A percentile compares a stretch with the other conserved stretches of the same genome.
Evolutionary conservation across 2,113 vertebrate species (phyloP).

Genomic region (Atlantisia rogersi): DNA sequence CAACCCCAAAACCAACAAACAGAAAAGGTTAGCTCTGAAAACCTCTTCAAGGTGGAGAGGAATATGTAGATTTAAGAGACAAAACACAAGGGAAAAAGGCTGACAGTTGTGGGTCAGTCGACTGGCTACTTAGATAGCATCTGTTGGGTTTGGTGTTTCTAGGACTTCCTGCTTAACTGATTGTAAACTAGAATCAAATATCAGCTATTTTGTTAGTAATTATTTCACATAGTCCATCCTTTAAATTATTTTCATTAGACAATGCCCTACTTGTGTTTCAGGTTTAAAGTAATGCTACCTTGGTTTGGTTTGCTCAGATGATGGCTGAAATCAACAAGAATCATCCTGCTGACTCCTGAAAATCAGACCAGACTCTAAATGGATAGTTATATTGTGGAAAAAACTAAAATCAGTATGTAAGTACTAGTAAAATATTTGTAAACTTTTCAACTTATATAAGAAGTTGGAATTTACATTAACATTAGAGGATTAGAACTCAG

Average conservation of each 20-base stretch:
- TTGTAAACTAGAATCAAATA: neutral
- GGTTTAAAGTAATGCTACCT: neutral
- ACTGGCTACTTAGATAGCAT: neutral
- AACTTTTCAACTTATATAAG: neutral
- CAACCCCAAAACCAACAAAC: neutral
- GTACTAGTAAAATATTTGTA: neutral
- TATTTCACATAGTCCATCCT: neutral
- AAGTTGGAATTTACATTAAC: neutral
- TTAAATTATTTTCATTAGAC: neutral
- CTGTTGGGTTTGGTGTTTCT: neutral
- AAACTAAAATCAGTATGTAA: neutral
- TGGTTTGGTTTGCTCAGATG: neutral
- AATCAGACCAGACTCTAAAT: neutral
- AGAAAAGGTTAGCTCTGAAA: neutral
- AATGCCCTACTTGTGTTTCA: neutral
- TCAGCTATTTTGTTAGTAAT: slow-evolving; percentile 34
- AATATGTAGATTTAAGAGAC: neutral
- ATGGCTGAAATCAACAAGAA: neutral
- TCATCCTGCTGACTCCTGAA: neutral
- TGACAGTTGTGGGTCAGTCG: neutral
- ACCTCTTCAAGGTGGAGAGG: neutral
- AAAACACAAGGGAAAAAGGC: neutral
- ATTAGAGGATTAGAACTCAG: neutral
- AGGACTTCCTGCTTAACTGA: neutral
- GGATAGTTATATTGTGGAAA: neutral